Evolutionary conservation across 1,140 invertebrate genomes (phyloP), one percentile per base, ranked within the genome.

Genomic region (Elysia chlorotica): DNA sequence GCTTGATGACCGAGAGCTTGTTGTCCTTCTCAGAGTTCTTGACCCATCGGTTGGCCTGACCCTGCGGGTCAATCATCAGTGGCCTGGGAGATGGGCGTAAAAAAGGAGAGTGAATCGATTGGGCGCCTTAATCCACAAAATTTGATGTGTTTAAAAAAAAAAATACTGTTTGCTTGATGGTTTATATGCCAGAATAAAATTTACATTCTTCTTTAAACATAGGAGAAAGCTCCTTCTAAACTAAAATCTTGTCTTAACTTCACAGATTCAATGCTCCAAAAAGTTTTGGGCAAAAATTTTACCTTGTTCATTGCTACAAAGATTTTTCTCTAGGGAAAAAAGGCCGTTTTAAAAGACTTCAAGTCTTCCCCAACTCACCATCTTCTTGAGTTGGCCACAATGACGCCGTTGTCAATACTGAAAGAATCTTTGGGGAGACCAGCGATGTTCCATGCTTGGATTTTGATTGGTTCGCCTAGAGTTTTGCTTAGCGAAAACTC

Each of bases 1-100:
- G 80, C 69, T 87, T 87, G 57, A 87, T 83, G 3, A 87, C 78
- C 0, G 80, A 78, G n/a, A 87, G 70, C 48, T 79, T 81, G 65
- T 83, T 81, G n/a, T 86, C 83, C 67, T 85, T 95, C 85, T 97
- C 95, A 91, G 95, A 93, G 83, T 96, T 96, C 88, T 96, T 96
- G 5, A 97, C 91, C 95, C 96, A 97, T 83, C 86, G 85, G 82
- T 95, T 97, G 0, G 96, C 96, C 90, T 97, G 95, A 65, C 92
- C 93, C 89, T 98, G 95, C 0, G 96, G 96, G 89, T 98, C 96
- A 79, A 98, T 96, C 92, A 97, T 94, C 25, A 98, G 83, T 0
- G 96, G 94, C 93, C 94, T 88, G 66, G 10, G 77, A 71, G 19
- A 33, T 25, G n/a, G 19, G 0, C n/a, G n/a, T n/a, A n/a, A n/a